Evolutionary conservation across 1,140 invertebrate genomes (phyloP), one percentile per base, ranked within the genome.

Genomic region (Grapholita molesta): DNA sequence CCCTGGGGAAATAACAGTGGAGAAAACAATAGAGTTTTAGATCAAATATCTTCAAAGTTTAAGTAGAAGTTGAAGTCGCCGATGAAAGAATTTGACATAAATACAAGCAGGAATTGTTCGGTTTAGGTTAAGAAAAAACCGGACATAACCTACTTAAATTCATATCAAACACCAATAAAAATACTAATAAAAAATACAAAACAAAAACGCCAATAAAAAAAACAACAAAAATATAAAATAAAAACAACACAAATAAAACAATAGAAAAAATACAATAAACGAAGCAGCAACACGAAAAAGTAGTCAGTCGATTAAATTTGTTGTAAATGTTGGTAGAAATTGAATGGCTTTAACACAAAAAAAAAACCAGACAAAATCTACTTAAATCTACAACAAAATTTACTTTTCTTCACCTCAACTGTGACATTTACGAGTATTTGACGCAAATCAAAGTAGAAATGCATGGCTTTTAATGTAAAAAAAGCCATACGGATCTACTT

Each of bases 381-480:
- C 23, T 57, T 57, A 25, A 25, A 57, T 57, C 23, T 57, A 57
- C 53, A n/a, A 28, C 53, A 57, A 57, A 57, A 25, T 3, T 9
- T 42, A 4, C n/a, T n/a, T 42, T 42, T 42, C 38, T 25, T n/a
- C 53, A 25, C 23, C n/a, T n/a, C 12, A n/a, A n/a, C 53, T 21
- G 52, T 23, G 12, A 57, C 12, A 5, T 57, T 15, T n/a, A n/a
- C n/a, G n/a, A n/a, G n/a, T n/a, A n/a, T 28, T 28, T 25, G 53
- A 3, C 24, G 24, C 12, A n/a, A 57, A 28, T 57, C 28, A 76
- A 80, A 80, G 78, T 76, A 80, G 75, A 71, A 52, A 64, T 42
- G 72, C 12, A 3, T 33, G 48, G 24, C 52, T 55, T 52, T 55
- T 30, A 7, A 33, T 24, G 8, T 6, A 23, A 15, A 28, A 21